Evolutionary conservation across 1,140 invertebrate genomes (phyloP), one percentile per base, ranked within the genome.

Genomic region (Sipha flava): DNA sequence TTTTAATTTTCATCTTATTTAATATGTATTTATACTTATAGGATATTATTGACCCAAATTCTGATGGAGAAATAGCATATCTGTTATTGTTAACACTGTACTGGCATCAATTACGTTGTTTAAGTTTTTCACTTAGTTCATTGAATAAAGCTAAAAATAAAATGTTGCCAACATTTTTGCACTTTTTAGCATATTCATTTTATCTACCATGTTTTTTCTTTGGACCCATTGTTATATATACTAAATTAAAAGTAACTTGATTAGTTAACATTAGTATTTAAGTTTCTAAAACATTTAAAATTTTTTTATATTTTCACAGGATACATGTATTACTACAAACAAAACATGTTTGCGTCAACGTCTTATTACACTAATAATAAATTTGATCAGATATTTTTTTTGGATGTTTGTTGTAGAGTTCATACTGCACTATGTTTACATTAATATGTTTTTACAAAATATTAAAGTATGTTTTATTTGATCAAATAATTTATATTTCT

Each of bases 151-250:
- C 84, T 26, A 80, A 85, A 43, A 79, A 83, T 21, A 80, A 83
- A 54, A 83, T 72, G 81, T 83, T 84, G 6, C 81, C 83, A 21
- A 83, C 86, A 79, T 85, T 88, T 62, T 45, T 86, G 6, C 82
- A 89, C 31, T 88, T 88, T 81, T 83, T 92, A 26, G 88, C 90
- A 40, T 96, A 95, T 84, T 89, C 89, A 80, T 89, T 95, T 81
- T 96, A 96, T 85, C 88, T 95, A 52, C 94, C 94, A 34, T 87
- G 91, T 12, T 87, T 93, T 54, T 91, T 92, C 82, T 88, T 90
- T 81, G 94, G 94, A 59, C 94, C 94, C 29, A 87, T 95, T 70
- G 88, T 96, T 81, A 87, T 91, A 6, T 95, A 92, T 86, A 87
- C 90, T 81, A 88, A 91, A 83, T 93, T 91, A 86, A 82, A 86